Conservation (phyloP, 2,888 invertebrate genomes). For the Macrostomum cliftonense region DNA sequence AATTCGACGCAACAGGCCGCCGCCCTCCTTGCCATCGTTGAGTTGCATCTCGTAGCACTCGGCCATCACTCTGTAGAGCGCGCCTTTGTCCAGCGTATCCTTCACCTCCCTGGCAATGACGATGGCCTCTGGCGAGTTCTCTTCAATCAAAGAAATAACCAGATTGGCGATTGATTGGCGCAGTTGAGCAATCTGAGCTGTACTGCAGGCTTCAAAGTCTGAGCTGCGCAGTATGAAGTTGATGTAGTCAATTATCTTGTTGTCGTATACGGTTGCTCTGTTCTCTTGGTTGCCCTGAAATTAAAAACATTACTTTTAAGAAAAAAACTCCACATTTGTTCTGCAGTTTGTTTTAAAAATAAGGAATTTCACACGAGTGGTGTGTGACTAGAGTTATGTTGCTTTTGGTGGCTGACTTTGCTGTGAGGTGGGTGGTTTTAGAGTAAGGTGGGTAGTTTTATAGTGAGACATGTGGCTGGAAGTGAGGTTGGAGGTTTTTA, state of each 20-base stretch:
- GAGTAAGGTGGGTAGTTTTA: no score
- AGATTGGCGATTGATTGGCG: constrained; percentile 28
- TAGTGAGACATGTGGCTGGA: no score
- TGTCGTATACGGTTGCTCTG: constrained; percentile 32
- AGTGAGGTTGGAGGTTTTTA: no score
- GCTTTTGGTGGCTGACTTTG: constrained; percentile 4
- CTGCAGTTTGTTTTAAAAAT: no score
- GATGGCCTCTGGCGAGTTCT: constrained; percentile 34
- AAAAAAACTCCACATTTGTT: no score
- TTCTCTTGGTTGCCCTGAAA: constrained; percentile 34
- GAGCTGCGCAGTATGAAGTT: constrained; percentile 35
- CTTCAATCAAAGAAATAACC: constrained; percentile 32
- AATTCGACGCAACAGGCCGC: no score
- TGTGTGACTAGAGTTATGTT: constrained; percentile 1
- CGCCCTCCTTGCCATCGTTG: no score
- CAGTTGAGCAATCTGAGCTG: constrained; percentile 26
- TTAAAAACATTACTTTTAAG: no score
- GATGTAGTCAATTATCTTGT: constrained; percentile 36
- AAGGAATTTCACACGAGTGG: no score
- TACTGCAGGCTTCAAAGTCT: constrained; percentile 26
- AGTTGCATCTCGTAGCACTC: constrained; percentile 24
- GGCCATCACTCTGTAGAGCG: constrained; percentile 27
- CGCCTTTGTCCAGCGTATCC: constrained; percentile 35
- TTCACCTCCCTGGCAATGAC: constrained; percentile 33
- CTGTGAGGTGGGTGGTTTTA: no score